Evolutionary conservation across 2,888 invertebrate genomes (phyloP), one percentile per base, ranked within the genome.

Genomic region (Anoplius nigerrimus): DNA sequence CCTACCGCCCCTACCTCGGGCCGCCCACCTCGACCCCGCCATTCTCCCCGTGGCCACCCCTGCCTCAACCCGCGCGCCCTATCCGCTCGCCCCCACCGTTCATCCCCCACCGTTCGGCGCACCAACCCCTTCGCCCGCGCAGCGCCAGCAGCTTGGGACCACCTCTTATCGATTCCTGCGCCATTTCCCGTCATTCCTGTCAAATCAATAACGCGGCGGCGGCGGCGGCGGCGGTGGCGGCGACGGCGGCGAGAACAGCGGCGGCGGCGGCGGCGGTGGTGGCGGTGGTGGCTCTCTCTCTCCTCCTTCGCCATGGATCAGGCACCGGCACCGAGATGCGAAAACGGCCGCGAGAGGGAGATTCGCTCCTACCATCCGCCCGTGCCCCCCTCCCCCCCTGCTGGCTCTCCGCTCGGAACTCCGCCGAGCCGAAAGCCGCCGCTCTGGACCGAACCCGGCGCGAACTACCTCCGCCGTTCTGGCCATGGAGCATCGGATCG

Each of bases 91-190:
- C 59, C 42, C 1, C 45, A 45, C 71, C 51, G 24, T 46, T 22
- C 58, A 43, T 55, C 57, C 61, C 45, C 27, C n/a, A n/a, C n/a
- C n/a, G n/a, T n/a, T n/a, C n/a, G n/a, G 55, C 60, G 62, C 53
- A 59, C 45, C 42, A 22, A 20, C 65, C 56, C 75, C 63, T 60
- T 66, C 59, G 71, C 71, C 72, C 76, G 74, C 72, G 67, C 73
- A 71, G 74, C 76, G 63, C 62, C 75, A 71, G 68, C 74, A 76
- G 75, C 78, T 72, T 78, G 71, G 74, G 72, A 80, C 83, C 81
- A 83, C 85, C 86, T 82, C 84, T 84, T 87, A 88, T 88, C 88
- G 88, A 88, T 88, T 88, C 84, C 87, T 87, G 86, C 87, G 87
- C 88, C 84, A 87, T 87, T 88, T 87, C 85, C 86, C 87, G 87